These are phyloP conservation scores for Epirrhoe tristata DNA, from an alignment of 2,888 invertebrate genomes.

Conservation along the genomic window DNA sequence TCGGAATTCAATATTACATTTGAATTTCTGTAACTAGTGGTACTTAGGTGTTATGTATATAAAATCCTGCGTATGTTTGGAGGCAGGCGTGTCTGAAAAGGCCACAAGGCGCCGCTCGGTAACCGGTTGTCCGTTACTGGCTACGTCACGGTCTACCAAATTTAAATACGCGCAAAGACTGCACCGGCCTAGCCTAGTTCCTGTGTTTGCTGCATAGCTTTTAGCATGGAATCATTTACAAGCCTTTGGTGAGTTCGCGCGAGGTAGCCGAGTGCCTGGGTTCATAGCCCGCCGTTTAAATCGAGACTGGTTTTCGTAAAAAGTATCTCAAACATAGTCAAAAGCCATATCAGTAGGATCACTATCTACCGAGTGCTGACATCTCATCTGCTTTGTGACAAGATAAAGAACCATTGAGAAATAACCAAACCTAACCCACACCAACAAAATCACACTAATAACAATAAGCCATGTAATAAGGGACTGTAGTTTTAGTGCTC, in stretches of 20 bases:
- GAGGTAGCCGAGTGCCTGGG: neutral
- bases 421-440: no score
- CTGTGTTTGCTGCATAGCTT: conserved; percentile 20
- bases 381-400: no score
- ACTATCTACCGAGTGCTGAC: no score
- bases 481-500: no score
- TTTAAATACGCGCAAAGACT: conserved; percentile 32
- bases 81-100: conserved; percentile 8
- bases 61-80: neutral
- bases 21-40: no score
- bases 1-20: no score
- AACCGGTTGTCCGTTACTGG: conserved; percentile 35
- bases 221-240: conserved; percentile 5
- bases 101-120: conserved; percentile 19
- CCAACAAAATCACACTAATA: no score
- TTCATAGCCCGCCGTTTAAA: neutral
- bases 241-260: neutral
- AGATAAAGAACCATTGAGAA: no score
- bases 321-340: neutral
- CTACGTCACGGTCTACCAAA: conserved; percentile 36
- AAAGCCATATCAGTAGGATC: neutral
- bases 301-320: neutral
- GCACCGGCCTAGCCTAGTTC: conserved; percentile 31
- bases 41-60: no score
- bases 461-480: no score